Conservation (phyloP, 2,888 invertebrate genomes). For the Himalopsyche kuldschensis region DNA sequence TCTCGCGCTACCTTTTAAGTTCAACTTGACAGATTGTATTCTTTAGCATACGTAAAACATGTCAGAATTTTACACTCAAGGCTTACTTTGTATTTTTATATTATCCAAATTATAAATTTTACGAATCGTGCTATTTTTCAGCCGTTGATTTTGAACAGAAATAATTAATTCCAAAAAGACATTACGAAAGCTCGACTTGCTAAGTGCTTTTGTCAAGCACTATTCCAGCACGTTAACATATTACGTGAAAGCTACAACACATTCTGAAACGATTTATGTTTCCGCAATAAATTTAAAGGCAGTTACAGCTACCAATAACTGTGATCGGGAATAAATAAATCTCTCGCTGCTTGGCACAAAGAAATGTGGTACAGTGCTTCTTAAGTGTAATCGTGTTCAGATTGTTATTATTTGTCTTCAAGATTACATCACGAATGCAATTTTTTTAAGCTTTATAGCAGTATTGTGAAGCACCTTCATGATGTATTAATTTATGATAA, state of each 20-base stretch:
- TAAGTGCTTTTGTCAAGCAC: not conserved
- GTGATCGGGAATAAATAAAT: not conserved
- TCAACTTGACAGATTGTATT: too few relatives aligned
- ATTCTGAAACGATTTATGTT: not conserved
- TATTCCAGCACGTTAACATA: not conserved
- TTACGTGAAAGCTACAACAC: not conserved
- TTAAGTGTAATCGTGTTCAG: not conserved
- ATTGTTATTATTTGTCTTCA: too few relatives aligned
- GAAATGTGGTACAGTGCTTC: not conserved
- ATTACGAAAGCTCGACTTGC: not conserved
- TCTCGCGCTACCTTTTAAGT: too few relatives aligned
- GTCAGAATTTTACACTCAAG: too few relatives aligned
- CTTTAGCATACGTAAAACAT: too few relatives aligned
- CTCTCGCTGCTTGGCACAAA: not conserved
- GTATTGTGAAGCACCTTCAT: too few relatives aligned
- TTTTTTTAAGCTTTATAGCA: too few relatives aligned
- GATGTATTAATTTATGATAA: too few relatives aligned
- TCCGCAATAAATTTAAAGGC: not conserved
- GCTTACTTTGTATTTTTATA: too few relatives aligned
- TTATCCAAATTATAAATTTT: not conserved
- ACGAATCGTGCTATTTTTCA: not conserved
- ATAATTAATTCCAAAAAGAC: not conserved
- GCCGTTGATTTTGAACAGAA: not conserved
- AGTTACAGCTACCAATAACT: not conserved
- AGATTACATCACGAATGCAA: too few relatives aligned